Evolutionary conservation across 2,113 vertebrate species (phyloP).

Genomic region (Aegotheles bennettii): DNA sequence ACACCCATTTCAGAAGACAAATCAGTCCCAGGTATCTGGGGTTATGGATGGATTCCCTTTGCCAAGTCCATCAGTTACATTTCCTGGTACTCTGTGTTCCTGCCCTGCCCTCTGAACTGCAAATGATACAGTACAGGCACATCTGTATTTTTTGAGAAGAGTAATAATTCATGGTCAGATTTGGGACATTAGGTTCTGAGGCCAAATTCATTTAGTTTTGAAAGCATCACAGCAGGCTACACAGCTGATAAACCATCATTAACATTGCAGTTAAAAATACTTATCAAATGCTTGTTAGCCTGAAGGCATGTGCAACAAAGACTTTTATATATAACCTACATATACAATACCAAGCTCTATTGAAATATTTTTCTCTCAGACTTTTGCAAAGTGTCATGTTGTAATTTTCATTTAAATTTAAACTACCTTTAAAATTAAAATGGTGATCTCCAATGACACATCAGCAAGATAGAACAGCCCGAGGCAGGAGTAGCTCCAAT

Average conservation of each 20-base stretch:
- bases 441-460: conserved; percentile 15
- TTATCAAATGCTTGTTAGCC: not conserved
- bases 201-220: not conserved
- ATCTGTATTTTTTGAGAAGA: not conserved
- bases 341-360: not conserved
- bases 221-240: not conserved
- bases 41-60: not conserved
- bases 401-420: conserved; percentile 47
- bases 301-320: not conserved
- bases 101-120: not conserved
- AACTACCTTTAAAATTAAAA: conserved; percentile 40
- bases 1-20: not conserved
- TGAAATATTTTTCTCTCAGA: conserved; percentile 16
- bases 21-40: not conserved
- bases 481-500: conserved; percentile 41
- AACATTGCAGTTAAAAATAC: not conserved
- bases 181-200: not conserved
- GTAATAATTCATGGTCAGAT: not conserved
- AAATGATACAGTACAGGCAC: not conserved
- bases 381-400: not conserved
- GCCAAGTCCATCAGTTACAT: not conserved
- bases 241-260: conserved; percentile 2
- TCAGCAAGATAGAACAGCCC: not conserved
- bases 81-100: not conserved
- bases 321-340: not conserved